Conservation (phyloP, 2,888 invertebrate species). For the Choreutis nemorana region DNA sequence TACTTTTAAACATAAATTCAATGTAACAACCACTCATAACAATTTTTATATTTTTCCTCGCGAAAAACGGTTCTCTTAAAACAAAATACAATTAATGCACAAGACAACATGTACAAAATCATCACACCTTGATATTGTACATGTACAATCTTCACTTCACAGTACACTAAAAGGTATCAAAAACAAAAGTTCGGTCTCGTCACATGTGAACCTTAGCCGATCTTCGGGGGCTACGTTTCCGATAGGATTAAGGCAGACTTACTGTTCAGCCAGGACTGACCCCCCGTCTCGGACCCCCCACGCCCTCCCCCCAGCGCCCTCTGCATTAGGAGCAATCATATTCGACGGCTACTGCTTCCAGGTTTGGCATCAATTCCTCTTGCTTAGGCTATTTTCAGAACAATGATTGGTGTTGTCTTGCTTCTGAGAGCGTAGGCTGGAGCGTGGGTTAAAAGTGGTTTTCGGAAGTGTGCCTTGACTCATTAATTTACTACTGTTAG, state of each 20-base stretch:
- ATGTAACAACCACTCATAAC: too few species aligned
- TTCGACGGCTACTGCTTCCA: constrained; percentile 58
- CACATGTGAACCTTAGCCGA: constrained; percentile 36
- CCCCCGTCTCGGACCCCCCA: constrained; percentile 18
- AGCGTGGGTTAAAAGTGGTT: constrained; percentile 2
- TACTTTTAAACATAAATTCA: too few species aligned
- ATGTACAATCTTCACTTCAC: too few species aligned
- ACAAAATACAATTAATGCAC: too few species aligned
- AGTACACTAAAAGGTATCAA: too few species aligned
- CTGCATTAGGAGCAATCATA: constrained; percentile 65
- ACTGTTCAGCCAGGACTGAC: constrained; percentile 57
- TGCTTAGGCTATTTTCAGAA: constrained; percentile 59
- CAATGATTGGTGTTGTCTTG: constrained; percentile 59
- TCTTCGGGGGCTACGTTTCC: constrained; percentile 62
- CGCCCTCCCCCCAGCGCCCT: constrained; percentile 28
- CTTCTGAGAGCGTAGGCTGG: constrained; percentile 29
- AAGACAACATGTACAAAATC: too few species aligned
- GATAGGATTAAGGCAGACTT: constrained; percentile 66
- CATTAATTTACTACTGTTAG: too few species aligned
- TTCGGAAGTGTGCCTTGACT: constrained; percentile 6
- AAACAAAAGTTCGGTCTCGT: too few species aligned
- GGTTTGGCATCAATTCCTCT: constrained; percentile 61
- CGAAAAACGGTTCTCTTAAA: too few species aligned
- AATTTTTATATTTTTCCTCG: too few species aligned
- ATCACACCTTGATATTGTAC: too few species aligned